phyloP scores from a whole-genome alignment of 2,797 vertebrate genomes.

The Acrossocheilus fasciatus region DNA sequence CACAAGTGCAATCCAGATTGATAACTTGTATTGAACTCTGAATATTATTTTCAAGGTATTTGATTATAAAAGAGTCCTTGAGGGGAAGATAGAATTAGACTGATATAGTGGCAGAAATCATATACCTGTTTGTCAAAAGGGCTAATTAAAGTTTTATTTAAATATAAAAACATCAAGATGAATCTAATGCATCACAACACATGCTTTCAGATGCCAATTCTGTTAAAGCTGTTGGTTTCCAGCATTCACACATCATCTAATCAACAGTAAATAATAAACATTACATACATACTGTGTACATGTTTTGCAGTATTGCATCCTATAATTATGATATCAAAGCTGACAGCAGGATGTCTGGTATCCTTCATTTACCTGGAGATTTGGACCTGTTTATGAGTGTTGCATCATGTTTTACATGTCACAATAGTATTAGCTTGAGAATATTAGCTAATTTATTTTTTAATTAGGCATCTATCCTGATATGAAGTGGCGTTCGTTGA shows the following conservation, averaged over 20 bases:
- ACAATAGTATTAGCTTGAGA: background rate
- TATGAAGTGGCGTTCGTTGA: background rate
- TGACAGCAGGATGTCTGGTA: conserved; percentile 23
- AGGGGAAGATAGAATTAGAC: background rate
- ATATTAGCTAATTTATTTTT: conserved; percentile 15
- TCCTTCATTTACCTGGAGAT: conserved; percentile 7
- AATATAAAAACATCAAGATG: background rate
- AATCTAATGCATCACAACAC: background rate
- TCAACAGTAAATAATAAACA: background rate
- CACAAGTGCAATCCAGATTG: background rate
- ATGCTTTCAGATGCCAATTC: conserved; percentile 2
- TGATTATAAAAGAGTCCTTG: background rate
- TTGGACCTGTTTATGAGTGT: background rate
- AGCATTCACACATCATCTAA: conserved; percentile 21
- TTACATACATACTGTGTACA: background rate
- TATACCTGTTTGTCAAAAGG: background rate
- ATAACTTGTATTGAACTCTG: background rate
- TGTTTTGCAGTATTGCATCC: conserved; percentile 19
- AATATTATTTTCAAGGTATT: background rate
- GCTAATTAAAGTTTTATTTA: background rate
- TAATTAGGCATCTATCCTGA: conserved; percentile 19
- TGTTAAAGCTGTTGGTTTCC: conserved; percentile 28
- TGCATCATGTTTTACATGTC: background rate
- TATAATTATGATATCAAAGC: conserved; percentile 41
- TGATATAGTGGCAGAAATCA: background rate